Evolutionary conservation across 2,888 invertebrate genomes (phyloP).

Genomic region (Idaea dimidiata): DNA sequence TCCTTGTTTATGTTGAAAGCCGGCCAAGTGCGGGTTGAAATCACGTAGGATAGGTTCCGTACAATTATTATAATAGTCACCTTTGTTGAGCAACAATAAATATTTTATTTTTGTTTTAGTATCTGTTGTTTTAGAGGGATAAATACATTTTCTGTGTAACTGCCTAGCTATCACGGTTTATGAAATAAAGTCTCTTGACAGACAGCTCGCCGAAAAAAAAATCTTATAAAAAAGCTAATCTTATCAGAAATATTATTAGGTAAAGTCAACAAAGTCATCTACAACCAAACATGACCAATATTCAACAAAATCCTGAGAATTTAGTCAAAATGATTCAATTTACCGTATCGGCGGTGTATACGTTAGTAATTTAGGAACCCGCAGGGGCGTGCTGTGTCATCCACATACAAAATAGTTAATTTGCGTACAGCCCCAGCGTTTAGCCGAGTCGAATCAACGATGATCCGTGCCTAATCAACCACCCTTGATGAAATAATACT

Average conservation of each 20-base stretch:
- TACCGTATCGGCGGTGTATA: background rate
- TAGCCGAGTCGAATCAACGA: slow-evolving; percentile 50
- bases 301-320: background rate
- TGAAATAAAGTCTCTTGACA: no score
- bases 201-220: no score
- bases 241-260: background rate
- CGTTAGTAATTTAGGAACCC: background rate
- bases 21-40: no score
- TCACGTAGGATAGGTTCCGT: no score
- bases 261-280: background rate
- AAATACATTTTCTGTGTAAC: no score
- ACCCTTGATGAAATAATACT: slow-evolving; percentile 39
- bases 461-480: slow-evolving; percentile 52
- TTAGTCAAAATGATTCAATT: background rate
- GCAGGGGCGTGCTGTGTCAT: background rate
- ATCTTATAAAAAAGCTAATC: background rate
- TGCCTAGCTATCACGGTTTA: no score
- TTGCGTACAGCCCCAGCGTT: slow-evolving; percentile 36
- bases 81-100: no score
- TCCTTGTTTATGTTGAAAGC: no score
- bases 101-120: no score
- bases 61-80: no score
- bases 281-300: background rate
- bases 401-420: slow-evolving; percentile 1
- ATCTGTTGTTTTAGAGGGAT: no score